Evolutionary conservation across 1,140 invertebrate genomes (phyloP).

Genomic region (Drosophila nigromelanica): DNA sequence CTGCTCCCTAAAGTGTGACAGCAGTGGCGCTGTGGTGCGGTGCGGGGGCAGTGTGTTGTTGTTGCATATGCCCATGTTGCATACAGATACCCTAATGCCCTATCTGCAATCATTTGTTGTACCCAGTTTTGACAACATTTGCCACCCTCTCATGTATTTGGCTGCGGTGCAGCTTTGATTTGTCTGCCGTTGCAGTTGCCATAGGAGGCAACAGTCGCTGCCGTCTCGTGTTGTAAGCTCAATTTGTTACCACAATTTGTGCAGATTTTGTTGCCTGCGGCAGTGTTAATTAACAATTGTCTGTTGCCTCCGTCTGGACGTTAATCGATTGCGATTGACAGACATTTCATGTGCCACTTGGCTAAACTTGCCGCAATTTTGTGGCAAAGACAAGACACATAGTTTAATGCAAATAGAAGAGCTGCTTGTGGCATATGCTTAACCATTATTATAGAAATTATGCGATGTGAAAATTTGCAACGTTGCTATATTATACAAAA

Average conservation of each 20-base stretch:
- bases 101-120: constrained; percentile 62
- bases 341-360: constrained; percentile 24
- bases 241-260: constrained; percentile 58
- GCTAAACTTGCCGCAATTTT: constrained; percentile 37
- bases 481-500: not conserved
- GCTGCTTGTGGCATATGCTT: constrained; percentile 3
- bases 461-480: not conserved
- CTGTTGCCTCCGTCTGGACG: constrained; percentile 33
- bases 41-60: no score
- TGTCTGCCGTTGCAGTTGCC: constrained; percentile 13
- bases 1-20: constrained; percentile 6
- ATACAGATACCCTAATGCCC: constrained; percentile 31
- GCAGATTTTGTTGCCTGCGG: constrained; percentile 38
- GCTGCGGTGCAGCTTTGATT: constrained; percentile 37
- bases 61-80: constrained; percentile 2
- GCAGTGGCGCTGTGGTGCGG: not conserved
- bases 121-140: constrained; percentile 69
- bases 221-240: constrained; percentile 11
- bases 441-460: constrained; percentile 4
- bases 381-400: constrained; percentile 29
- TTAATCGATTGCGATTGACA: constrained; percentile 46
- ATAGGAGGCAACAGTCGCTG: not conserved
- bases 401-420: constrained; percentile 1
- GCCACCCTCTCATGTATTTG: constrained; percentile 37
- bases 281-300: constrained; percentile 64